phyloP scores from a whole-genome alignment of 2,888 invertebrate genomes.

The Sarcophaga caerulescens region DNA sequence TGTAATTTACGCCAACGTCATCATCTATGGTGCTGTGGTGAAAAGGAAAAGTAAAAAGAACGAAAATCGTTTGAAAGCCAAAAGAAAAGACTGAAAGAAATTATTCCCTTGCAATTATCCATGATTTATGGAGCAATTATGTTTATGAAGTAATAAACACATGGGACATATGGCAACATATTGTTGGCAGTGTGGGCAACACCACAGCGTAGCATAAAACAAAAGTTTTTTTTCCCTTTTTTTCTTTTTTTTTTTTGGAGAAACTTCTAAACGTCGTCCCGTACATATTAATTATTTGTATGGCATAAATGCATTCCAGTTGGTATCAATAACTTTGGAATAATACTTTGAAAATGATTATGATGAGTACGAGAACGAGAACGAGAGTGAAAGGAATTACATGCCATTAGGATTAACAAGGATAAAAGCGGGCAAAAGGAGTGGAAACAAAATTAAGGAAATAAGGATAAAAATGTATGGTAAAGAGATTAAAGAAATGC shows the following conservation, averaged over 20 bases:
- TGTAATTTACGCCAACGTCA: constrained; percentile 46
- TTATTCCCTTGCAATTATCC: constrained; percentile 65
- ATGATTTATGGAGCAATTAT: constrained; percentile 67
- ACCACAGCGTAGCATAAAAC: not conserved
- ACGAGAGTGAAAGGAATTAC: constrained; percentile 26
- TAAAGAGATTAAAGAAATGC: constrained; percentile 54
- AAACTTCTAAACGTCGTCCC: not conserved
- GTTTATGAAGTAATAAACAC: constrained; percentile 64
- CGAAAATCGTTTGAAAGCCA: not conserved
- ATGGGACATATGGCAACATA: constrained; percentile 65
- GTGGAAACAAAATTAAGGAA: too few relatives aligned
- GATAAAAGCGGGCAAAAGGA: not conserved
- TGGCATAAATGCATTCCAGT: constrained; percentile 15
- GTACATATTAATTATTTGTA: constrained; percentile 34
- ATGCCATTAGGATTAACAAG: constrained; percentile 55
- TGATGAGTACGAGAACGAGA: not conserved
- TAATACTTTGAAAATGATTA: not conserved
- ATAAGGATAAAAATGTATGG: too few relatives aligned
- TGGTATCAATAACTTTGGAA: not conserved
- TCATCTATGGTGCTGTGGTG: constrained; percentile 5
- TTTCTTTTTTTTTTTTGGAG: not conserved
- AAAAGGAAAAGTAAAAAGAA: not conserved
- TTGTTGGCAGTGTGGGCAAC: not conserved
- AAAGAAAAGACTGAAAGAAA: constrained; percentile 30
- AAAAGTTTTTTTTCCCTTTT: constrained; percentile 22